A percentile compares a stretch with the other conserved stretches of the same genome.
These are phyloP conservation scores for Danionella dracula DNA, from an alignment of 2,797 vertebrate genomes.

Conservation along the genomic window DNA sequence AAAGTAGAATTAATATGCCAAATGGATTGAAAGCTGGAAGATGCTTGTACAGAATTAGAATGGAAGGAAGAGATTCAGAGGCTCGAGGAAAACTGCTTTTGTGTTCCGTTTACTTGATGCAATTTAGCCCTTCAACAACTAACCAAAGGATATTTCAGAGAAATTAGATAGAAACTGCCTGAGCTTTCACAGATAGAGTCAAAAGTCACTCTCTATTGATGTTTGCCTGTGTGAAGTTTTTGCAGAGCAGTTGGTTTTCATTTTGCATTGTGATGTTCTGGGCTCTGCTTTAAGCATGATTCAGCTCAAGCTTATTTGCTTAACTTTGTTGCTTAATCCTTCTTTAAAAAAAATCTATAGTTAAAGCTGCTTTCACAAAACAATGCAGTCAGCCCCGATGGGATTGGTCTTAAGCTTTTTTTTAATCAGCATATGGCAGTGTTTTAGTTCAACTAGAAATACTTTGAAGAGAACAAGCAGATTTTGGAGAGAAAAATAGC, in stretches of 20 bases:
- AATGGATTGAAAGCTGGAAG: slow-evolving; percentile 21
- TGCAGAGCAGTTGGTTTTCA: slow-evolving; percentile 36
- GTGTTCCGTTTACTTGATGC: slow-evolving; percentile 40
- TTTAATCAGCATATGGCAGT: slow-evolving; percentile 18
- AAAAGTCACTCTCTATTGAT: slow-evolving; percentile 41
- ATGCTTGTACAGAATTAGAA: slow-evolving; percentile 10
- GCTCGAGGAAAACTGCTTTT: slow-evolving; percentile 23
- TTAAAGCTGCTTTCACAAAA: slow-evolving; percentile 26
- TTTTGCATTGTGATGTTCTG: slow-evolving; percentile 3
- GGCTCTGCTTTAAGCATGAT: slow-evolving; percentile 46
- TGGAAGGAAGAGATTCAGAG: not conserved
- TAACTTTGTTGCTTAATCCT: slow-evolving; percentile 32
- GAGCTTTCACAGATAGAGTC: slow-evolving; percentile 40
- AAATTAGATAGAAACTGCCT: slow-evolving; percentile 28
- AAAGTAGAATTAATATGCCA: slow-evolving; percentile 35
- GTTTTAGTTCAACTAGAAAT: slow-evolving; percentile 21
- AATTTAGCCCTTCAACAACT: slow-evolving; percentile 45
- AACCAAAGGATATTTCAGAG: slow-evolving; percentile 36
- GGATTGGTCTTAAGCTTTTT: slow-evolving; percentile 9
- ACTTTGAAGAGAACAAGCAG: slow-evolving; percentile 8
- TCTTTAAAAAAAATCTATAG: slow-evolving; percentile 35
- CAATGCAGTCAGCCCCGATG: not conserved
- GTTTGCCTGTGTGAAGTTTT: slow-evolving; percentile 29
- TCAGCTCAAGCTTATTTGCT: slow-evolving; percentile 40
- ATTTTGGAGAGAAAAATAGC: not conserved